Evolutionary conservation across 2,888 invertebrate genomes (phyloP), one percentile per base, ranked within the genome.

Genomic region (Herminia tarsipennalis): DNA sequence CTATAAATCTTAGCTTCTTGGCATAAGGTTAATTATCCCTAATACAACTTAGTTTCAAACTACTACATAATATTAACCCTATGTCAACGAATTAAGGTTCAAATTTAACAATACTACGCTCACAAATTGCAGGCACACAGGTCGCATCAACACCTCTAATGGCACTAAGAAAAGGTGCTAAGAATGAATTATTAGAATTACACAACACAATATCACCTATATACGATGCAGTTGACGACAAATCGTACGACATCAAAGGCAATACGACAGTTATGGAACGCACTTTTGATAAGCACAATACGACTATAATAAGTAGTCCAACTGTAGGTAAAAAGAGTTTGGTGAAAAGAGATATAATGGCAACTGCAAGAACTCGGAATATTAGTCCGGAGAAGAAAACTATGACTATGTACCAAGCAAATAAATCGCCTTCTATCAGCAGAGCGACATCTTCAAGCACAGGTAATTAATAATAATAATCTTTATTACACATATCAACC

Each of bases 191-290:
- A 0, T 55, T 88, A 21, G 77, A 83, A 45, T 60, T 89, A 8
- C 84, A 88, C 64, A 81, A 73, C 30, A 87, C 87, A 0, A 85
- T 92, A 70, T 92, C 92, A 0, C 92, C 92, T 0, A 92, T 92
- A 9, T 88, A 82, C 76, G 87, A 87, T 27, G 73, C 77, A 67
- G 36, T 78, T 0, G 78, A 81, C 37, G 87, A 86, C 22, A 85
- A 87, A 38, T 83, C 87, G 0, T 87, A 83, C 51, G 82, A 83
- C 0, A 34, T 84, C 0, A 86, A 81, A 47, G 72, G 56, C 0
- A 66, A 66, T 4, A 41, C 67, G 0, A 30, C 53, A 6, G 60
- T 69, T 0, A 73, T 78, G 76, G 81, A 82, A 24, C 57, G 70
- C 22, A 82, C 81, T 0, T 78, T 73, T 36, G 80, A 84, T 10